phyloP scores from a whole-genome alignment of 2,797 vertebrate genomes.

The Manis crassicaudata region DNA sequence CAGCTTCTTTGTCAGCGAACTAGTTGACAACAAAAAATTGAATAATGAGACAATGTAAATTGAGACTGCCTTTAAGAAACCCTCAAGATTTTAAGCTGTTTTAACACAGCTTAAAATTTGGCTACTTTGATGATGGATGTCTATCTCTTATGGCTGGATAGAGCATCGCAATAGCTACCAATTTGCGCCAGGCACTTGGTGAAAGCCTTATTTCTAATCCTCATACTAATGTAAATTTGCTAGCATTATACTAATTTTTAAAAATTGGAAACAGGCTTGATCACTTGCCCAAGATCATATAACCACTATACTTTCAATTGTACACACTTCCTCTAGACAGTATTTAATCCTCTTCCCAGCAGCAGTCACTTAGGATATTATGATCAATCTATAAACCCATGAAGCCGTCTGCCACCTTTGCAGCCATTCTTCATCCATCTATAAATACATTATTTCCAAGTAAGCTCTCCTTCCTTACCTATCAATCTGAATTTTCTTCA shows the following conservation, averaged over 20 bases:
- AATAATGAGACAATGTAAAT: background rate
- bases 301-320: background rate
- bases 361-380: background rate
- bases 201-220: background rate
- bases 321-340: background rate
- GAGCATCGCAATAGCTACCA: background rate
- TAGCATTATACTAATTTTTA: background rate
- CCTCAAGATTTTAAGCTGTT: background rate
- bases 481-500: slow-evolving; percentile 86
- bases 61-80: background rate
- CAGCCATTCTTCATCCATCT: background rate
- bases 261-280: background rate
- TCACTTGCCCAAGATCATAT: background rate
- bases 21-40: background rate
- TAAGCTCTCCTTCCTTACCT: slow-evolving; percentile 78
- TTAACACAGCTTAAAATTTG: slow-evolving; percentile 12
- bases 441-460: background rate
- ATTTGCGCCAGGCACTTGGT: background rate
- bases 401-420: background rate
- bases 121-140: background rate
- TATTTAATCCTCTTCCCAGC: background rate
- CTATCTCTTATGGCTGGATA: background rate
- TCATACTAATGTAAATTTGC: background rate
- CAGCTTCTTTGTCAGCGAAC: slow-evolving; percentile 10
- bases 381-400: background rate